phyloP scores from a whole-genome alignment of 2,113 vertebrate species.

The Tenebrosternarchus preto region DNA sequence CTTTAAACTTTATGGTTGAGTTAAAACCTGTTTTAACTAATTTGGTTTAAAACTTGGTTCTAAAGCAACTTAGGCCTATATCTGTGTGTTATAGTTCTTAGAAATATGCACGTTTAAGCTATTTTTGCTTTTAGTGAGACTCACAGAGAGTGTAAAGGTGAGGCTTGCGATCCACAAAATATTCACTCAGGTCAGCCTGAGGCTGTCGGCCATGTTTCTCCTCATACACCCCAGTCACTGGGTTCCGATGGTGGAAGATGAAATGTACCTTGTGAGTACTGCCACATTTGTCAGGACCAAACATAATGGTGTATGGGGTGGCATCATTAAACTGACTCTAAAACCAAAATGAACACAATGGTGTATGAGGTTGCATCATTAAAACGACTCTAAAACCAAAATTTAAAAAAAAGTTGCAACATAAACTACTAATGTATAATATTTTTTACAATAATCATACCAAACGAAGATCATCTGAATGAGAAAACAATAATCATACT shows the following conservation, averaged over 20 bases:
- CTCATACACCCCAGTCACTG: slow-evolving; percentile 52
- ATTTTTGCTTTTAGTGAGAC: slow-evolving; percentile 21
- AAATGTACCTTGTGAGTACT: slow-evolving; percentile 58
- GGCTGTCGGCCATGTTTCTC: slow-evolving; percentile 60
- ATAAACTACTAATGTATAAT: not conserved
- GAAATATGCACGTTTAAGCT: no score
- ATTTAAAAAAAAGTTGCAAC: not conserved
- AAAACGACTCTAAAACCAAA: slow-evolving; percentile 53
- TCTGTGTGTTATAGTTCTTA: no score
- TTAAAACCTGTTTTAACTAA: no score
- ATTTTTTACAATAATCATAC: no score
- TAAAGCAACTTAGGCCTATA: no score
- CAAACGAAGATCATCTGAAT: no score
- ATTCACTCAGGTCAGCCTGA: slow-evolving; percentile 55
- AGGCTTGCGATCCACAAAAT: slow-evolving; percentile 54
- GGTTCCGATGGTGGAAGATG: slow-evolving; percentile 57
- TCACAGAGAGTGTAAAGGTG: slow-evolving; percentile 64
- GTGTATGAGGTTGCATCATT: slow-evolving; percentile 59
- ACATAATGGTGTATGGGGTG: slow-evolving; percentile 65
- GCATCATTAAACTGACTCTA: slow-evolving; percentile 59
- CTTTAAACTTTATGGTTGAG: no score
- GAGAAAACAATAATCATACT: no score
- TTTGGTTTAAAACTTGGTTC: no score
- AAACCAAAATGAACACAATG: slow-evolving; percentile 51
- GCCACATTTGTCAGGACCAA: slow-evolving; percentile 65